phyloP scores from a whole-genome alignment of 1,140 invertebrate genomes.

The Lethrus apterus region DNA sequence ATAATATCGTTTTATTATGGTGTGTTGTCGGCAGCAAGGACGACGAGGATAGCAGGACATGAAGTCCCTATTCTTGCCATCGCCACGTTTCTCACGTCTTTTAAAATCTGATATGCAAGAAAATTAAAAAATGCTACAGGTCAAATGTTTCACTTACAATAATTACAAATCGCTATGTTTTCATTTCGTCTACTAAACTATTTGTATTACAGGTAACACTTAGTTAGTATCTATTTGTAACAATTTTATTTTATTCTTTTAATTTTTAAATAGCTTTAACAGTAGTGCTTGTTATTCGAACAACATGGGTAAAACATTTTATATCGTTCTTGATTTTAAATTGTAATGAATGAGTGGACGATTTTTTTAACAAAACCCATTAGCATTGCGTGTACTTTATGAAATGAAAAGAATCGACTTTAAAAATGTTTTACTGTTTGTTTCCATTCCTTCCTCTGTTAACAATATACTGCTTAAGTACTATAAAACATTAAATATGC shows the following conservation, averaged over 20 bases:
- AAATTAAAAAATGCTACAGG: too few relatives aligned
- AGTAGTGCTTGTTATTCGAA: slow-evolving; percentile 1
- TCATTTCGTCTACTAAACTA: not conserved
- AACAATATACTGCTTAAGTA: slow-evolving; percentile 9
- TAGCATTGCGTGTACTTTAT: not conserved
- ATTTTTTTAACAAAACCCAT: not conserved
- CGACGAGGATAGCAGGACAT: too few relatives aligned
- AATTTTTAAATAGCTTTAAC: slow-evolving; percentile 2
- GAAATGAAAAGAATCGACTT: not conserved
- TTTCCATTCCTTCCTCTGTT: not conserved
- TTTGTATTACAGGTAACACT: slow-evolving; percentile 4
- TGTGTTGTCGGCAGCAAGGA: too few relatives aligned
- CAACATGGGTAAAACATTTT: slow-evolving; percentile 10
- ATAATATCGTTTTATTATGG: too few relatives aligned
- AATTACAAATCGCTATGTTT: too few relatives aligned
- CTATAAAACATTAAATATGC: slow-evolving; percentile 4
- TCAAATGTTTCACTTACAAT: too few relatives aligned
- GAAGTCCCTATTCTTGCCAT: too few relatives aligned
- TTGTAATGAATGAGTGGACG: not conserved
- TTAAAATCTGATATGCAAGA: too few relatives aligned
- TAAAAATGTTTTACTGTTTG: slow-evolving; percentile 8
- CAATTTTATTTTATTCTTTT: slow-evolving; percentile 9
- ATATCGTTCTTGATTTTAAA: not conserved
- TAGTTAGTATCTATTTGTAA: slow-evolving; percentile 7
- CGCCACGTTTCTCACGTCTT: too few relatives aligned